Evolutionary conservation across 2,888 invertebrate genomes (phyloP), one percentile per base, ranked within the genome.

Genomic region (Marasmarcha lunaedactyla): DNA sequence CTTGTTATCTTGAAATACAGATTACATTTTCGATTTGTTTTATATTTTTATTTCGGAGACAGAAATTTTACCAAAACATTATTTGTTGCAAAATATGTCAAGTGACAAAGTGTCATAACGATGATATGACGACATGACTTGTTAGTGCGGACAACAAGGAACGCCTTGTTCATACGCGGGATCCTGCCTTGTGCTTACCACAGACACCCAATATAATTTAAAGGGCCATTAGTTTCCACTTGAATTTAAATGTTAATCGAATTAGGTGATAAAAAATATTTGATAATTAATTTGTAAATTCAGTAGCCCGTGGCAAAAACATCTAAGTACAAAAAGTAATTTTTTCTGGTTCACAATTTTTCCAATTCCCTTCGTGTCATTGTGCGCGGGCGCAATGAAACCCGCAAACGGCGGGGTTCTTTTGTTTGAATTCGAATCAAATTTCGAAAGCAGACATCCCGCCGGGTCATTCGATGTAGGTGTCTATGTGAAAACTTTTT

Each of bases 401-500:
- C 71, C 71, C 70, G 71, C 65, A 65, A 76, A 63, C 81, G 50
- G 62, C 59, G 61, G 74, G 78, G 54, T 44, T 63, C 71, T 69
- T 66, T 83, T 81, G 81, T 81, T 68, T 53, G 55, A 59, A 60
- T 62, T 61, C 65, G 59, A 71, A 74, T 77, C 63, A 60, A 78
- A 77, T 72, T 73, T 65, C 52, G 68, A 77, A 74, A 59, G 67
- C 52, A 52, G 69, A 58, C 66, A 54, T 65, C 66, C 81, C 70
- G 81, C 59, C 46, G 81, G 60, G 70, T 60, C 60, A 65, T 78
- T 79, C 73, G 77, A 72, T 64, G 74, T 67, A 72, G 73, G 62
- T 72, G 76, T 66, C 60, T 64, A 64, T 63, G 66, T 68, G 62
- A 71, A 73, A 72, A 72, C 38, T 55, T 60, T 63, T 69, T 65